Conservation (phyloP, 2,113 vertebrate species). For the Seriola dumerili region DNA sequence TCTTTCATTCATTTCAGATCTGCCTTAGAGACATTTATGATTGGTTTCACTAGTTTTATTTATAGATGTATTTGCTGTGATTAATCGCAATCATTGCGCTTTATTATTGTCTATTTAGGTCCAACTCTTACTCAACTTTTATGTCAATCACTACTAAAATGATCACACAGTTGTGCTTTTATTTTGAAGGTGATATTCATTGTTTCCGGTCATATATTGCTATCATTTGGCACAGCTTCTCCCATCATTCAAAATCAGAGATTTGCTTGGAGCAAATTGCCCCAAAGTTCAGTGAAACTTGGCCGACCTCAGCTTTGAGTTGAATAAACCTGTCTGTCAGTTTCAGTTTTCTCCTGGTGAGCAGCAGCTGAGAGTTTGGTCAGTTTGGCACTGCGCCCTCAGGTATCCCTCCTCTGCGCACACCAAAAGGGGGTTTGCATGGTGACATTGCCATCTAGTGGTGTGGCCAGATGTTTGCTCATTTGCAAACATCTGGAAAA, state of each 20-base stretch:
- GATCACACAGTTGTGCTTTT: background rate
- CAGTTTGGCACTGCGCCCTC: background rate
- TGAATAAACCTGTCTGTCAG: background rate
- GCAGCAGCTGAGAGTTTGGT: background rate
- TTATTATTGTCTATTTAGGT: background rate
- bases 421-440: background rate
- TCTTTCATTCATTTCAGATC: no score
- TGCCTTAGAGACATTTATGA: background rate
- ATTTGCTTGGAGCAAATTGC: background rate
- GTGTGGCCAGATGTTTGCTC: background rate
- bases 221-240: background rate
- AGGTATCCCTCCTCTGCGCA: background rate
- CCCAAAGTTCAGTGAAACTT: background rate
- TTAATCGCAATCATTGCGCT: background rate
- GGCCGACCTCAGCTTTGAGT: background rate
- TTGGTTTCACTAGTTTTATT: background rate
- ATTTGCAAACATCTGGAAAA: background rate
- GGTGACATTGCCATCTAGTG: conserved; percentile 66
- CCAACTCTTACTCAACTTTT: background rate
- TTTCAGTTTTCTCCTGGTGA: background rate
- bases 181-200: background rate
- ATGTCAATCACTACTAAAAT: background rate
- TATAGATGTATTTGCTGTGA: background rate
- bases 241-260: background rate
- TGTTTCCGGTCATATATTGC: background rate